Evolutionary conservation across 2,113 vertebrate genomes (phyloP).

Genomic region (Entosphenus tridentatus): DNA sequence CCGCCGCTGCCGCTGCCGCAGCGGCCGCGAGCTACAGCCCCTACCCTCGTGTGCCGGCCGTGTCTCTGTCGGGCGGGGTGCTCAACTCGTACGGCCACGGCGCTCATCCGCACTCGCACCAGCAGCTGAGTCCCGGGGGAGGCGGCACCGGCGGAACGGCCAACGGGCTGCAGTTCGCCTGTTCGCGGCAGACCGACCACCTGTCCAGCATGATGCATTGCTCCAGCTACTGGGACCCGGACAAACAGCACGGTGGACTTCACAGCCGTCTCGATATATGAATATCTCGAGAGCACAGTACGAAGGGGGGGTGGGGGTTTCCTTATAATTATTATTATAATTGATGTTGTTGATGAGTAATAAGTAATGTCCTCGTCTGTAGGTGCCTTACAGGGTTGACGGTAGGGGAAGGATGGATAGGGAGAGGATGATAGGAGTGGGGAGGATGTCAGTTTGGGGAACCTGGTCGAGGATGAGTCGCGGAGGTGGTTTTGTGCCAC

Average conservation of each 20-base stretch:
- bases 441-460: no score
- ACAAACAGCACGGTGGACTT: slow-evolving; percentile 1
- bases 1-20: not conserved
- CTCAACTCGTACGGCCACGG: slow-evolving; percentile 6
- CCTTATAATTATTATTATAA: no score
- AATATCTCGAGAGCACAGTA: not conserved
- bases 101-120: not conserved
- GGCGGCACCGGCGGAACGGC: not conserved
- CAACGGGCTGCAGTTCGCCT: slow-evolving; percentile 2
- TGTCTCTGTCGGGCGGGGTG: slow-evolving; percentile 1
- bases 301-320: no score
- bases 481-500: no score
- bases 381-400: no score
- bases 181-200: not conserved
- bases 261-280: slow-evolving; percentile 2
- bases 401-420: no score
- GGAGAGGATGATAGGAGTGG: no score
- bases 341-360: no score
- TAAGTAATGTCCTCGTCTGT: no score
- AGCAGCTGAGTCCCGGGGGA: not conserved
- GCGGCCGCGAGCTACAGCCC: not conserved
- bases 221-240: slow-evolving; percentile 1
- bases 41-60: not conserved
- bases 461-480: no score
- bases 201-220: slow-evolving; percentile 3